phyloP scores from a whole-genome alignment of 2,888 invertebrate genomes.

The Pimpla rufipes region DNA sequence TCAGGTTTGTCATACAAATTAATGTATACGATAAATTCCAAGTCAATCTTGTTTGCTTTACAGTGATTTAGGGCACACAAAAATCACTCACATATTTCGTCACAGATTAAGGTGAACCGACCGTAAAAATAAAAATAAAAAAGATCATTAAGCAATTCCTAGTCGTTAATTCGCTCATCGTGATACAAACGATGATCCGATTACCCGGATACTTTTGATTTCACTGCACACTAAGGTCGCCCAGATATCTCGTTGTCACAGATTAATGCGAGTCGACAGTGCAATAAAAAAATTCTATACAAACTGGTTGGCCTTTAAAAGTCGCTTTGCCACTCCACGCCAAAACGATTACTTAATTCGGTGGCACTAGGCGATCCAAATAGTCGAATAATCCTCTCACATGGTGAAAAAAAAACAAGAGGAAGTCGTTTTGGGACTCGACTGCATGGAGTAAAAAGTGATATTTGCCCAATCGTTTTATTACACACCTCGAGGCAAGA shows the following conservation, averaged over 20 bases:
- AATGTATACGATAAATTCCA: too few species aligned
- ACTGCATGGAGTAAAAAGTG: neutral
- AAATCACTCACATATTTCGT: too few species aligned
- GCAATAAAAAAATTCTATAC: slow-evolving; percentile 43
- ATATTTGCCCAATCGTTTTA: neutral
- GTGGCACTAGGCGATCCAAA: neutral
- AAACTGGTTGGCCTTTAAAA: slow-evolving; percentile 39
- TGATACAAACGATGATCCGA: slow-evolving; percentile 55
- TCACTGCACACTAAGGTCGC: slow-evolving; percentile 65
- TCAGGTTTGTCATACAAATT: too few species aligned
- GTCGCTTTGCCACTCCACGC: neutral
- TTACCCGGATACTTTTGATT: slow-evolving; percentile 62
- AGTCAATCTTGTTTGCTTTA: too few species aligned
- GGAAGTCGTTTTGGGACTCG: neutral
- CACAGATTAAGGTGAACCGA: too few species aligned
- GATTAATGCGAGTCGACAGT: slow-evolving; percentile 34
- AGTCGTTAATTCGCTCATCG: too few species aligned
- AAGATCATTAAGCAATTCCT: too few species aligned
- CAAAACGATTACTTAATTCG: neutral
- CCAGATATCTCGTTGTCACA: slow-evolving; percentile 48
- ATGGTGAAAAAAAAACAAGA: neutral
- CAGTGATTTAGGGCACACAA: too few species aligned
- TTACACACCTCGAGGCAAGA: neutral
- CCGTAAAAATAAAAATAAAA: too few species aligned
- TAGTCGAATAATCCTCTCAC: neutral